These are phyloP conservation scores for Sylvia atricapilla DNA, from an alignment of 2,113 vertebrate genomes.

Conservation along the genomic window DNA sequence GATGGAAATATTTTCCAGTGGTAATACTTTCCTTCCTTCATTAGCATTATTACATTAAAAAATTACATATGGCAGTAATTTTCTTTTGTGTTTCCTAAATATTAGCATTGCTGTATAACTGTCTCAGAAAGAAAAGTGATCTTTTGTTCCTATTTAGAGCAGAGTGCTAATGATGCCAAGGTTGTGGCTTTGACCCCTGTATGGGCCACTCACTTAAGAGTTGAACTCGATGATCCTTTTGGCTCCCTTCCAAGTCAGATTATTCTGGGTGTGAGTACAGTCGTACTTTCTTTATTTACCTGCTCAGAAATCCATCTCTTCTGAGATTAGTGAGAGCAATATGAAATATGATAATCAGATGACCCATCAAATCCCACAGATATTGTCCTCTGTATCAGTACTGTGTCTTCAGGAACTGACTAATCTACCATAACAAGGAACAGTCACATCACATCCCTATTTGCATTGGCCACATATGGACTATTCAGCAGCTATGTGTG, in stretches of 20 bases:
- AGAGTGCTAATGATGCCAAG: background rate
- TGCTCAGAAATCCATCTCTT: background rate
- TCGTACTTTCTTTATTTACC: background rate
- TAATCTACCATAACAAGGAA: conserved; percentile 16
- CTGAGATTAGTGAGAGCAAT: conserved; percentile 12
- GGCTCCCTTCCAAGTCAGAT: background rate
- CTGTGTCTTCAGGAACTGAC: background rate
- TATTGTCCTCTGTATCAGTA: background rate
- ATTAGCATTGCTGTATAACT: background rate
- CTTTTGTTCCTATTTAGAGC: background rate
- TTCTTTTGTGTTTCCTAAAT: background rate
- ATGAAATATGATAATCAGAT: conserved; percentile 35
- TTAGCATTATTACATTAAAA: background rate
- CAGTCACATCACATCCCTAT: conserved; percentile 26
- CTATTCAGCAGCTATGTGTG: background rate
- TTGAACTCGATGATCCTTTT: background rate
- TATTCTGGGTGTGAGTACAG: background rate
- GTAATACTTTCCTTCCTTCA: background rate
- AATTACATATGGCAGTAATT: background rate
- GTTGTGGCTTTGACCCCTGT: background rate
- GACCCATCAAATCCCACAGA: conserved; percentile 16
- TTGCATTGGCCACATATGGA: background rate
- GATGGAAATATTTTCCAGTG: background rate
- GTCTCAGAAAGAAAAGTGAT: background rate
- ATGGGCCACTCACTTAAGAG: background rate